Evolutionary conservation across 1,140 invertebrate species (phyloP), one percentile per base, ranked within the genome.

Genomic region (Nephila pilipes): DNA sequence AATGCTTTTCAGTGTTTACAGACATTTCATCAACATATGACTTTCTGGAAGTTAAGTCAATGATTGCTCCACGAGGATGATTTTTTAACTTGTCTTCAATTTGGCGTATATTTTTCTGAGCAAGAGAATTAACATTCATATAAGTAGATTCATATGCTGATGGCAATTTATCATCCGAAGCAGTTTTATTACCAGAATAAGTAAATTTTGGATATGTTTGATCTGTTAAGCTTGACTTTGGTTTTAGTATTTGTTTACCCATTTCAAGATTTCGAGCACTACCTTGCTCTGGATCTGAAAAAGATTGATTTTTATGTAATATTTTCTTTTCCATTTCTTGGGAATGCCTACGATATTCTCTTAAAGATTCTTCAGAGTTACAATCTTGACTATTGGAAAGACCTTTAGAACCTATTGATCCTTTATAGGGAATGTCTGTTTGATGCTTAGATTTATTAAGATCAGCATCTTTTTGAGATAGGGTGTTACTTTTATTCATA

Each of bases 51-150:
- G 93, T 94, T 57, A 94, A 75, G 46, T 94, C 93, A 85, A 94
- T 94, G 5, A 94, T 92, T 38, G 93, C 93, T n/a, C 93, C 93
- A 55, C 93, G 85, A 69, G 90, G 93, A 93, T 94, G 93, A 81
- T 89, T 81, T 54, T 88, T 88, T 65, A 93, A 25, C 63, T 88
- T 93, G 55, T 93, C 92, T 83, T 93, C 92, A 55, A 93, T 88
- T 57, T 93, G 92, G 0, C 79, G 92, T 22, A 93, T 88, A 89
- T 93, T 93, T 93, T 93, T 93, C 58, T 93, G 92, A 54, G 87
- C 91, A n/a, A 92, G 54, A 25, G 91, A 85, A 60, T 92, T 92
- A n/a, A 92, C 85, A 87, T 92, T 93, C 75, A 89, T 93, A 10
- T 93, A 93, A 38, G 85, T 89, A 81, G 80, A 58, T 88, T 93